Evolutionary conservation across 2,113 vertebrate species (phyloP), one percentile per base, ranked within the genome.

Genomic region (Potamarius usumacintae): DNA sequence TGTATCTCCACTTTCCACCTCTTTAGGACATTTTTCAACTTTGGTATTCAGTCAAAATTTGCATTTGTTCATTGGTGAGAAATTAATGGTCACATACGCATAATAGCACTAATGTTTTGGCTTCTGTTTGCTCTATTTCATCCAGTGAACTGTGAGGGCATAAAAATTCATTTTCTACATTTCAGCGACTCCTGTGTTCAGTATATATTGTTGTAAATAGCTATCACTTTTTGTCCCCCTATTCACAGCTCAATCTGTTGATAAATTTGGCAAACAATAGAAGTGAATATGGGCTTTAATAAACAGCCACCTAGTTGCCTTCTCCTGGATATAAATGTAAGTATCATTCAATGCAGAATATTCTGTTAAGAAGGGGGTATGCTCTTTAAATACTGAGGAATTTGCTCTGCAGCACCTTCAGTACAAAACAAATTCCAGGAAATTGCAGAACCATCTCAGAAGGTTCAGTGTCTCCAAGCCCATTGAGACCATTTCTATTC

Each of bases 21-120:
- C 9, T 25, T 53, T 11, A 53, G 50, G 50, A 25, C 48, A n/a
- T 77, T 77, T 77, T n/a, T 53, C 50, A 6, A n/a, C 25, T 6
- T 78, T 78, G 2, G 50, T 78, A 76, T 76, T 76, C 20, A 22
- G 18, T 76, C 10, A 42, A 76, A 48, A 17, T 72, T 42, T 52
- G 25, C 50, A 78, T 52, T 77, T 77, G 20, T n/a, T 77, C 20
- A 52, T 1, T 77, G 76, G 76, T 53, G 12, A n/a, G 25, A 53
- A 53, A 78, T n/a, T 50, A 78, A 55, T 55, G 25, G 25, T n/a
- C 50, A 53, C 76, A 78, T 55, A 78, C 50, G 25, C 76, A 78
- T 55, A 78, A 78, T 78, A 78, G 25, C 50, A 25, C n/a, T 77
- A 27, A 5, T n/a, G 76, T 78, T n/a, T 53, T 78, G 76, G 76